phyloP scores from a whole-genome alignment of 2,888 invertebrate species.

The Philopedon plagiatum region DNA sequence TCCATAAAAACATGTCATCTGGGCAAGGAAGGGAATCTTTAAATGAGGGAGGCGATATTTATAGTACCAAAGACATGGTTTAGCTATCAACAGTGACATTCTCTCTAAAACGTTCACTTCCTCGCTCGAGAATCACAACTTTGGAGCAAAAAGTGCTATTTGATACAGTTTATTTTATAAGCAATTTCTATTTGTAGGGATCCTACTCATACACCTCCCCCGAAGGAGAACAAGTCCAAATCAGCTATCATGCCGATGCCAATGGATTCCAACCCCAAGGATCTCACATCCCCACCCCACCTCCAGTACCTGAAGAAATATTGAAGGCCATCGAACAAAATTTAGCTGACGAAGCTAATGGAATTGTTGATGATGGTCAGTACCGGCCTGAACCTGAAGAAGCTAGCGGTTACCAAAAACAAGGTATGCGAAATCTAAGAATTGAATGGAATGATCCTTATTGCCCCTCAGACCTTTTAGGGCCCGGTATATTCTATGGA shows the following conservation, averaged over 20 bases:
- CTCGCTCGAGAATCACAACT: no score
- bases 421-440: no score
- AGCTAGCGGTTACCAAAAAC: constrained; percentile 11
- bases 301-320: constrained; percentile 74
- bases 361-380: constrained; percentile 56
- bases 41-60: no score
- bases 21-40: no score
- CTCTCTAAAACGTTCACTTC: no score
- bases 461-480: no score
- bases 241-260: constrained; percentile 73
- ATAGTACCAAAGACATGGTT: no score
- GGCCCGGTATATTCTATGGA: no score
- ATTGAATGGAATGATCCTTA: no score
- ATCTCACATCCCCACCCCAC: constrained; percentile 73
- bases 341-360: constrained; percentile 59
- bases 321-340: constrained; percentile 63
- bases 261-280: constrained; percentile 72
- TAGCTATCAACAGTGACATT: no score
- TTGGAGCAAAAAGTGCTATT: no score
- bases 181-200: constrained; percentile 25
- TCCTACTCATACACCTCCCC: constrained; percentile 60
- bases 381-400: constrained; percentile 48
- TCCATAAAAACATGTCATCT: no score
- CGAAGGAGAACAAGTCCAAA: constrained; percentile 62
- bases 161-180: constrained; percentile 18